phyloP scores from a whole-genome alignment of 2,888 invertebrate genomes.

The Apocheima hispidaria region DNA sequence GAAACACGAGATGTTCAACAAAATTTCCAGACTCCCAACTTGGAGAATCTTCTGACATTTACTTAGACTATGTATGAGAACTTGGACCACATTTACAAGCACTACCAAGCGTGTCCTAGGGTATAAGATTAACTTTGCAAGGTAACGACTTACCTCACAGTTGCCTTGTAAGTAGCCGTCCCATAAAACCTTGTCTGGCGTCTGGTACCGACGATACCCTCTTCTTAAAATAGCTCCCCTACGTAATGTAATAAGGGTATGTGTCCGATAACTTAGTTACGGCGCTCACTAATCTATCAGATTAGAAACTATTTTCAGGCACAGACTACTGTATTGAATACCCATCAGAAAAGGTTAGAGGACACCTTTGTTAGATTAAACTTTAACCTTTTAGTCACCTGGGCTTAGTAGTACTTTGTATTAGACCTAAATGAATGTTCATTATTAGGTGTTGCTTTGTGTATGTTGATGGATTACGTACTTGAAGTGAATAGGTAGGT shows the following conservation, averaged over 20 bases:
- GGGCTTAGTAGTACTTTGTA: constrained; percentile 1
- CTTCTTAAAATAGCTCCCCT: constrained; percentile 41
- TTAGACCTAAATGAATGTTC: constrained; percentile 16
- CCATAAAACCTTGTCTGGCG: constrained; percentile 19
- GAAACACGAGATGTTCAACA: constrained; percentile 12
- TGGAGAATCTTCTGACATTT: constrained; percentile 18
- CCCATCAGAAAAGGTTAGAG: constrained; percentile 25
- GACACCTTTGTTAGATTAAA: constrained; percentile 11
- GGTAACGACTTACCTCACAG: constrained; percentile 25
- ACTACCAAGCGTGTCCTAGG: constrained; percentile 22
- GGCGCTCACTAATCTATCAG: constrained; percentile 35
- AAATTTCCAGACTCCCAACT: constrained; percentile 10
- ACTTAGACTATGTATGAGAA: constrained; percentile 27
- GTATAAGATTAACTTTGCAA: constrained; percentile 31
- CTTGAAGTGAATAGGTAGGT: not conserved
- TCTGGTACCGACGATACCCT: constrained; percentile 25
- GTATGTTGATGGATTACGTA: constrained; percentile 8
- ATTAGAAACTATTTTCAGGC: constrained; percentile 33
- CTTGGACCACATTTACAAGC: constrained; percentile 19
- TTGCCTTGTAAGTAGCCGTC: constrained; percentile 17
- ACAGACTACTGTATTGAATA: constrained; percentile 12
- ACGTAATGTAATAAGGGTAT: constrained; percentile 35
- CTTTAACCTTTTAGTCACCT: constrained; percentile 14
- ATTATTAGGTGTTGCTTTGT: not conserved
- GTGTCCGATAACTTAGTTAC: constrained; percentile 36